Evolutionary conservation across 1,140 invertebrate species (phyloP), one percentile per base, ranked within the genome.

Genomic region (Heliothis subflexa): DNA sequence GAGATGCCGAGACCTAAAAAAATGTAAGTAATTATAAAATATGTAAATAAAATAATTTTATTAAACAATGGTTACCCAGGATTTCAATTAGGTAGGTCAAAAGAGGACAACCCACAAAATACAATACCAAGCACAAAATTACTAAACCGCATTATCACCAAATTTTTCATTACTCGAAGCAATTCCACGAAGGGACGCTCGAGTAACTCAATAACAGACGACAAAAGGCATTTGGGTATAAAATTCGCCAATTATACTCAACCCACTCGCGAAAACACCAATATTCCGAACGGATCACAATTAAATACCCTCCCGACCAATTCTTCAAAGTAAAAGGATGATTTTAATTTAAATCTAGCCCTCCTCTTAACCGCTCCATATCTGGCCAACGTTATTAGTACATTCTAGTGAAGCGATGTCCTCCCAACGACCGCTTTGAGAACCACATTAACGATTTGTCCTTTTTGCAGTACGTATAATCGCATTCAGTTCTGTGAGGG

Each of bases 321-420:
- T 90, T 89, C 89, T 91, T 90, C 84, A 91, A 91, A 83, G 83
- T 75, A 75, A 62, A 86, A 88, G 87, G 85, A 82, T 47, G 81
- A 76, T 88, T 92, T 92, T 91, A 92, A 91, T 93, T 93, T 91
- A 87, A 92, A 91, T 86, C 86, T 86, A 82, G 84, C 87, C 88
- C 86, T 88, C 81, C 59, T 33, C 21, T 75, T 70, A 57, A 45
- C 12, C 57, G 72, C 12, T 62, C 73, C 73, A 75, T 75, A 75
- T 75, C 73, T 75, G 59, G 57, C 47, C 59, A 49, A n/a, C 73
- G 59, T 75, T 75, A 75, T 75, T 75, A 75, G 73, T 59, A 75
- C 73, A 75, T 75, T 62, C 57, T 75, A 64, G 59, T 75, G 57
- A 61, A 64, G 73, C 45, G 59, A 50, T 75, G 73, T 75, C 59